Evolutionary conservation across 2,888 invertebrate genomes (phyloP).

Genomic region (Siphlonurus alternatus): DNA sequence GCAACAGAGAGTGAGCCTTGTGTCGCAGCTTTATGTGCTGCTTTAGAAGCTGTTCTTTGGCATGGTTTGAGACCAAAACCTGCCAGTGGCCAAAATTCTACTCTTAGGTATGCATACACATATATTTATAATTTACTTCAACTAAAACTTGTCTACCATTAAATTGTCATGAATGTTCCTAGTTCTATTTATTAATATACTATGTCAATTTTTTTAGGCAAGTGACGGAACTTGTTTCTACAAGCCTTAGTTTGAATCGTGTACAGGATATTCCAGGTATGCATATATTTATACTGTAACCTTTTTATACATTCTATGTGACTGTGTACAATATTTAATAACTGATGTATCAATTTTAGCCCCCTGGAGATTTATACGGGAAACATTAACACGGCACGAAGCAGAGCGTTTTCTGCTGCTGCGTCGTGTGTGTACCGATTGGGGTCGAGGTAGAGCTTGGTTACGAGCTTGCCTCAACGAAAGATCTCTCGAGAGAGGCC

Average conservation of each 20-base stretch:
- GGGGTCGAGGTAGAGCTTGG: conserved; percentile 76
- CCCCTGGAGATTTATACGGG: conserved; percentile 62
- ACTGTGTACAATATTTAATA: too few species aligned
- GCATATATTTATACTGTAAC: not conserved
- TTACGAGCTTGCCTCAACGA: conserved; percentile 82
- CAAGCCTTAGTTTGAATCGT: conserved; percentile 10
- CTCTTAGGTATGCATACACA: conserved; percentile 23
- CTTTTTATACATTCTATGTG: not conserved
- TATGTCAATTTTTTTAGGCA: conserved; percentile 31
- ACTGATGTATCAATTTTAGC: conserved; percentile 25
- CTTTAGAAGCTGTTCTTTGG: conserved; percentile 57
- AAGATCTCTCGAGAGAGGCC: conserved; percentile 47
- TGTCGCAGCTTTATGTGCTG: conserved; percentile 42
- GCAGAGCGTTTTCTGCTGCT: conserved; percentile 65
- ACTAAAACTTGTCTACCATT: conserved; percentile 6
- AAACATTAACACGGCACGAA: conserved; percentile 74
- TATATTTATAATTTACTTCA: conserved; percentile 5
- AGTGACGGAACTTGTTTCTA: conserved; percentile 52
- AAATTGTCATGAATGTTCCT: conserved; percentile 5
- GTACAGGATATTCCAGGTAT: conserved; percentile 12
- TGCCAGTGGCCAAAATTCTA: conserved; percentile 15
- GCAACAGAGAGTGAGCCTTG: conserved; percentile 72
- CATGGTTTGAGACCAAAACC: conserved; percentile 54
- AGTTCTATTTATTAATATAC: not conserved
- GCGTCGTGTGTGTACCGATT: conserved; percentile 48